Percentiles rank a stretch among this genome's conserved stretches.
Evolutionary conservation across 2,888 invertebrate genomes (phyloP).

Genomic region (Cloeon dipterum): DNA sequence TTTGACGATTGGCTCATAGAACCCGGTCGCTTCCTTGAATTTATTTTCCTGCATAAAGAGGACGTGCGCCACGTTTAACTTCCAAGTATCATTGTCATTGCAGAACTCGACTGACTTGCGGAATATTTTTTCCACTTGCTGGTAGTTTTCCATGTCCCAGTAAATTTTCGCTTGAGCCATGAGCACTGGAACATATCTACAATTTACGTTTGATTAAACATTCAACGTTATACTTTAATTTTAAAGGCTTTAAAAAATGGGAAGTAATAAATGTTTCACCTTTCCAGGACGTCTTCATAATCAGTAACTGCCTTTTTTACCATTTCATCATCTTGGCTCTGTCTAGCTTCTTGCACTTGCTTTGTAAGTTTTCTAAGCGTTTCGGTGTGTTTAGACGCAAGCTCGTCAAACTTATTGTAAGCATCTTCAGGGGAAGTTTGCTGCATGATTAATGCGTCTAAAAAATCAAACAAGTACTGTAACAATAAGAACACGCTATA

Average conservation of each 20-base stretch:
- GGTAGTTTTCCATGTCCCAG: constrained; percentile 92
- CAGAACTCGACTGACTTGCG: constrained; percentile 95
- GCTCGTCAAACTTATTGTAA: constrained; percentile 82
- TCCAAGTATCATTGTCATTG: constrained; percentile 91
- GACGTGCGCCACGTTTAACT: constrained; percentile 94
- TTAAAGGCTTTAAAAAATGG: no score
- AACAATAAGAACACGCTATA: constrained; percentile 11
- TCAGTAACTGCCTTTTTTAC: constrained; percentile 77
- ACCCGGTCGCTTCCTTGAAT: constrained; percentile 91
- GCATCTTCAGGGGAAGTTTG: constrained; percentile 94
- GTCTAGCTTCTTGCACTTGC: constrained; percentile 78
- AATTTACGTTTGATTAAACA: no score
- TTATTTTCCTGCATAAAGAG: constrained; percentile 98
- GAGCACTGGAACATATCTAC: constrained; percentile 82
- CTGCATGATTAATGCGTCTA: constrained; percentile 90
- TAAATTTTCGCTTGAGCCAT: constrained; percentile 99
- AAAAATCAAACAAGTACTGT: constrained; percentile 75
- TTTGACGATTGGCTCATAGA: constrained; percentile 93
- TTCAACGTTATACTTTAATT: no score
- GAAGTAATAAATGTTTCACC: constrained; percentile 15
- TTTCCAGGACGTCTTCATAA: constrained; percentile 72
- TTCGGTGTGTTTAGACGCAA: constrained; percentile 79
- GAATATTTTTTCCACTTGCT: constrained; percentile 90
- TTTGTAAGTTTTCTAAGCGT: constrained; percentile 76
- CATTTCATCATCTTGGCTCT: constrained; percentile 69